Percentiles rank a stretch among this genome's conserved stretches.
These are phyloP conservation scores for Physella acuta DNA, from an alignment of 1,140 invertebrate genomes.

Conservation along the genomic window DNA sequence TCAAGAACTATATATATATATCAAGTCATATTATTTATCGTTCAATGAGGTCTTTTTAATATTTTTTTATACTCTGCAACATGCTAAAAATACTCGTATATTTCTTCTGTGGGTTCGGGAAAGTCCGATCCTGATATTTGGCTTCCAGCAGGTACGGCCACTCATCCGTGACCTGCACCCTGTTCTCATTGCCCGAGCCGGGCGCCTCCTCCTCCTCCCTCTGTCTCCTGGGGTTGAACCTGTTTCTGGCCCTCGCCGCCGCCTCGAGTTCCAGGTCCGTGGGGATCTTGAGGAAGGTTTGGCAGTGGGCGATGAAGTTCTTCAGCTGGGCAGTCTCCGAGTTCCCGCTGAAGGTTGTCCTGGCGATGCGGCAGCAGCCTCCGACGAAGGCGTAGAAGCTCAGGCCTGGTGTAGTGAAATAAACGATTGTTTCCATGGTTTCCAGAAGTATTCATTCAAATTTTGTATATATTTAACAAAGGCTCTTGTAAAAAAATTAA, in stretches of 20 bases:
- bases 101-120: not conserved
- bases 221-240: not conserved
- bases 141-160: constrained; percentile 4
- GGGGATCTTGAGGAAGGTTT: not conserved
- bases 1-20: no score
- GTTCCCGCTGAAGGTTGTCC: constrained; percentile 1
- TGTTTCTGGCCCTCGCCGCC: not conserved
- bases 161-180: not conserved
- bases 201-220: not conserved
- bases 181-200: not conserved
- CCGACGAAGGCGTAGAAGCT: constrained; percentile 17
- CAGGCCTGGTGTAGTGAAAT: not conserved
- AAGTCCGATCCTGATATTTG: not conserved
- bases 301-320: constrained; percentile 15
- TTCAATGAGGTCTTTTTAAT: no score
- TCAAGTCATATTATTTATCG: no score
- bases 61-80: constrained; percentile 18
- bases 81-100: constrained; percentile 17
- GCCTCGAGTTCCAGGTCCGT: constrained; percentile 6
- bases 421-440: not conserved
- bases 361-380: not conserved
- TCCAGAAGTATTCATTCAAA: not conserved
- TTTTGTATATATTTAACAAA: not conserved
- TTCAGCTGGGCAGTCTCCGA: not conserved
- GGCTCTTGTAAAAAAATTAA: not conserved